Base-by-base conservation (phyloP, 2,888 invertebrate species). In the Sinotaia quadrata region DNA sequence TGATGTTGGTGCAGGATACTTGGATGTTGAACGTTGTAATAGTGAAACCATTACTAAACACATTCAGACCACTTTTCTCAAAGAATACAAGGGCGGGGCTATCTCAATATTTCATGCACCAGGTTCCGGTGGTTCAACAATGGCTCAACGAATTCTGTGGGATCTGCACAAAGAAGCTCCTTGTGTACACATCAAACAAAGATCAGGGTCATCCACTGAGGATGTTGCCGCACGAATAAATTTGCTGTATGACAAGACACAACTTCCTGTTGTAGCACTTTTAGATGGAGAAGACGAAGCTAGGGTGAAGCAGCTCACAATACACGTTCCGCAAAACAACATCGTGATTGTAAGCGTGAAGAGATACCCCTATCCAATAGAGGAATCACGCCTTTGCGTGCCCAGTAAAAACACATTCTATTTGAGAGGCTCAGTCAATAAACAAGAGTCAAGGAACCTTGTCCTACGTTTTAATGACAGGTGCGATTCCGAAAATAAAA, bases 281-380 rank as follows among this genome's bases (percentile, higher is more conserved):
- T 31, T 80, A 24, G 80, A 78, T 37, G 80, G 80, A 0, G 80
- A 75, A 49, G 78, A 78, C 12, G 78, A 80, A 63, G 61, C 69
- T 5, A 56, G 71, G 15, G 66, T 79, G 2, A 63, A 72, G 3
- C 56, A 69, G 31, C 36, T 80, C 27, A 10, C 33, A 2, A 72
- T 44, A 21, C 33, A 59, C 27, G 29, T 74, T 8, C 51, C 66
- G 37, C 58, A 68, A 15, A 57, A 54, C n/a, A 54, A 65, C 27
- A 33, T 72, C 0, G 61, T 79, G 2, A 63, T 77, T 8, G 18
- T 79, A 0, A 69, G 75, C 66, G 73, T 76, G 2, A 75, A 72
- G 59, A 34, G 79, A 21, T 69, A 70, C 52, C 73, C 76, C 0
- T 70, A 73, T 29, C 31, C 21, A 54, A 68, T 68, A 4, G 31